Base-by-base conservation (phyloP, 30 jellyfish, hydroid and myxozoan genomes). In the Chrysaora quinquecirrha region DNA sequence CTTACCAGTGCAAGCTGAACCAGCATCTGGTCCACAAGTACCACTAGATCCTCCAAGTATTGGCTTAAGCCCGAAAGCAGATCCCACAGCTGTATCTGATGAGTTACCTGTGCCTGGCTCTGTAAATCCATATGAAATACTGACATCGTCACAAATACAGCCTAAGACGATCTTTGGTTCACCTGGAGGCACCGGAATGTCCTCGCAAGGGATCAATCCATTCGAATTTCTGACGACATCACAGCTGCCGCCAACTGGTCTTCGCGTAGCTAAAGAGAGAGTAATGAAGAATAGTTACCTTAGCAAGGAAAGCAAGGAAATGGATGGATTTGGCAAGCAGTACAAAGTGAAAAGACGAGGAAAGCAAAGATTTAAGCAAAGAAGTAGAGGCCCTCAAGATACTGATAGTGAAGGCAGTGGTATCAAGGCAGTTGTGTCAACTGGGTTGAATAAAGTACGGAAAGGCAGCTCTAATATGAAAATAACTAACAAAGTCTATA, bases 11-110 rank as follows among this genome's bases (percentile, higher is more conserved):
- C 54, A 38, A 38, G 11, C 54, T 14, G 68, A 16, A 30, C 82
- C 65, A 20, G 73, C 79, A 0, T 21, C 33, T 21, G 72, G 21
- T 38, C 76, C 63, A 21, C 70, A 54, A 0, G 72, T 66, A 48
- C 78, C 92, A 0, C 48, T 82, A 30, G 92, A 82, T 48, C 73
- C 92, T 12, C 92, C 92, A 9, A 75, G 92, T 0, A 69, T 58
- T 35, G 54, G 54, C 68, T 31, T 82, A 65, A 82, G 71, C 35
- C 64, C 85, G 22, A 74, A 82, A 28, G 71, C 83, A 22, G 80
- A 58, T 4, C 78, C 65, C 7, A 74, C 79, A 1, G 63, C 92
- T 14, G 27, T 82, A 29, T 23, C 54, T 33, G 73, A 35, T 34
- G 85, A 64, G 28, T 46, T 30, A 32, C 18, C 83, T 0, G 73